Conservation (phyloP, 2,888 invertebrate genomes). For the Iselma pallidipennis region DNA sequence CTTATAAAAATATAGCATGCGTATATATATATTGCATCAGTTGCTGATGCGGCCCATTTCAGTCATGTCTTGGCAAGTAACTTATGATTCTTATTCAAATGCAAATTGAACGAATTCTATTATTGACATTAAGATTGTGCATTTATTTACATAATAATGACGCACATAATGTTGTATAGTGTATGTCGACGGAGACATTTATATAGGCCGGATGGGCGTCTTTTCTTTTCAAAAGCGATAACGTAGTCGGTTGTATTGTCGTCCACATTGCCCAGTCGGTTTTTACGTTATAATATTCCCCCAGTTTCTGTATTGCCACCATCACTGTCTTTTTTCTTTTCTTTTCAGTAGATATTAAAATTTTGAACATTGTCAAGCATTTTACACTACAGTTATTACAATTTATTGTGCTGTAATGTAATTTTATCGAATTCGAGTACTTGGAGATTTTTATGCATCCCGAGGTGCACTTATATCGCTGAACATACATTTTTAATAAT, state of each 20-base stretch:
- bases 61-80: slow-evolving; percentile 27
- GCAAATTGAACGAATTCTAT: slow-evolving; percentile 46
- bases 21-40: no score
- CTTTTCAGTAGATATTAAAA: not conserved
- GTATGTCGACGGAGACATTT: slow-evolving; percentile 7
- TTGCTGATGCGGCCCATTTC: slow-evolving; percentile 3
- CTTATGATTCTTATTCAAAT: slow-evolving; percentile 45
- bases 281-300: not conserved
- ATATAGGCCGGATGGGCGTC: not conserved
- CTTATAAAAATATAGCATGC: not conserved
- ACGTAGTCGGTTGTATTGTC: not conserved
- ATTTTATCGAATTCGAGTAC: no score
- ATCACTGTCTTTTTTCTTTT: not conserved
- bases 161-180: slow-evolving; percentile 28
- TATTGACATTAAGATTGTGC: slow-evolving; percentile 50
- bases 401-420: no score
- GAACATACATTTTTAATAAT: no score
- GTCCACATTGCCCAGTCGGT: not conserved
- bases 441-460: no score
- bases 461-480: no score
- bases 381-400: not conserved
- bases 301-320: not conserved
- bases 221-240: not conserved
- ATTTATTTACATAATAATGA: slow-evolving; percentile 48
- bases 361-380: not conserved